Evolutionary conservation across 2,888 invertebrate genomes (phyloP), one percentile per base, ranked within the genome.

Genomic region (Entomobrya multifasciata): DNA sequence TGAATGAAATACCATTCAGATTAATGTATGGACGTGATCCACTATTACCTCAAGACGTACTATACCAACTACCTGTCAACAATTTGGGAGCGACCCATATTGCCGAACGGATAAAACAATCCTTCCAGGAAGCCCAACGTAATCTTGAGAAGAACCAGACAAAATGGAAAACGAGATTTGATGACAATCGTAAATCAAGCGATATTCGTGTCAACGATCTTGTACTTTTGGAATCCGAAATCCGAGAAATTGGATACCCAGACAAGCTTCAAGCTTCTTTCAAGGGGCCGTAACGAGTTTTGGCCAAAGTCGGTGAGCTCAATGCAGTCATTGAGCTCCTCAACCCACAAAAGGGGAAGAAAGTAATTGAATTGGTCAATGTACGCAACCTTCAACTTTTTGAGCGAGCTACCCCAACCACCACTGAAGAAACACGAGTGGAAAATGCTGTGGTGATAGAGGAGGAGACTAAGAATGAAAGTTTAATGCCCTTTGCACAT

Each of bases 21-120:
- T 77, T 91, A 22, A 30, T 91, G 44, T 88, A 87, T 36, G 90
- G 89, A 0, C n/a, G 88, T 13, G 80, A 89, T 6, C 85, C 88
- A 0, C 47, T 49, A 0, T 41, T 91, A 11, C 90, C 91, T 6
- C 52, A 62, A 11, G 90, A 91, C 22, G 41, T 84, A 25, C n/a
- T 27, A 11, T 74, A 84, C 25, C 8, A 52, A 13, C 22, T 87
- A 15, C 87, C 84, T 1, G 76, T 77, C 1, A 6, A 49, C 3
- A 85, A 74, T 55, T 44, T 84, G 20, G 15, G 41, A 2, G 84
- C 74, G 1, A 67, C 70, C 17, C 13, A 27, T 15, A 15, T 79
- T 10, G 15, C 67, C 3, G 17, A 49, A 11, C 30, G 79, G 10
- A 17, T 83, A 13, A 11, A 72, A 36, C 3, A 8, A 22, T 70